Percentiles rank a stretch among this genome's conserved stretches.
Evolutionary conservation across 2,113 vertebrate genomes (phyloP).

Genomic region (Actinemys pallida): DNA sequence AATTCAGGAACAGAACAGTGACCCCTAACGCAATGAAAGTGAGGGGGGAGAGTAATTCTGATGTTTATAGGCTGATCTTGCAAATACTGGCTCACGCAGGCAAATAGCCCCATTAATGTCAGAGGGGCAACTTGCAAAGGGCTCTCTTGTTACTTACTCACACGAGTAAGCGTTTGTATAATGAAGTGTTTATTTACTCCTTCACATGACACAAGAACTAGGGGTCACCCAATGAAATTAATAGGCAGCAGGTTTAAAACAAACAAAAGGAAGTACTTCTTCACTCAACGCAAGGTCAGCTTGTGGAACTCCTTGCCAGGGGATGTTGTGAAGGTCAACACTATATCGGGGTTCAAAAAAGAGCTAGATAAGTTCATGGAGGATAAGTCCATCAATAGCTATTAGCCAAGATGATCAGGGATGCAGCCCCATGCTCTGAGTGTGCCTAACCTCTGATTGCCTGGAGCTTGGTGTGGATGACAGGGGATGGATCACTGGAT

Average conservation of each 20-base stretch:
- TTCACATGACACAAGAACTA: neutral
- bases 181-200: neutral
- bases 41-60: conserved; percentile 31
- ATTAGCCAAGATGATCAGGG: neutral
- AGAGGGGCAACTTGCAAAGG: neutral
- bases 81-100: neutral
- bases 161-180: neutral
- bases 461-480: neutral
- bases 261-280: neutral
- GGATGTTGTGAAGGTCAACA: neutral
- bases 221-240: neutral
- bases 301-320: neutral
- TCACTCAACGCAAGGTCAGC: neutral
- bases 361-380: neutral
- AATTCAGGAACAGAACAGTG: neutral
- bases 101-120: neutral
- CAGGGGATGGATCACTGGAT: neutral
- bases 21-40: neutral
- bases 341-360: neutral
- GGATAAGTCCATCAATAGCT: neutral
- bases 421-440: neutral
- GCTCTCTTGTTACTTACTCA: neutral
- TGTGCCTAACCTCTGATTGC: neutral
- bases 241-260: neutral
- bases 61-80: neutral